A percentile compares a stretch with the other conserved stretches of the same genome.
phyloP scores from a whole-genome alignment of 2,888 invertebrate species.

The Ferrisia virgata region DNA sequence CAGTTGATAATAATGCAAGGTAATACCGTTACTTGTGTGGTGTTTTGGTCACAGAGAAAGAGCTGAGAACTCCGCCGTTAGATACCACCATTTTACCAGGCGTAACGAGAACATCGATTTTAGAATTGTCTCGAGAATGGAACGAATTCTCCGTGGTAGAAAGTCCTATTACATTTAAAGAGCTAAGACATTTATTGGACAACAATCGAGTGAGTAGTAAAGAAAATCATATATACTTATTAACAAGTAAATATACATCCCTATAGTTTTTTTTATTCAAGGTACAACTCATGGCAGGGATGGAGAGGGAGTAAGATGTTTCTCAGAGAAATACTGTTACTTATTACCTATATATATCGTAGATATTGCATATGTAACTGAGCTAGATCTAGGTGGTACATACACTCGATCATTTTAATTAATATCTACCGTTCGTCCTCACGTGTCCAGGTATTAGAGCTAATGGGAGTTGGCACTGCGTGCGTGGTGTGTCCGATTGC shows the following conservation, averaged over 20 bases:
- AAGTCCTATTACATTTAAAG: constrained; percentile 77
- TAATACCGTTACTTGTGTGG: neutral
- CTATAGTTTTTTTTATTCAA: neutral
- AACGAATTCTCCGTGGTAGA: constrained; percentile 81
- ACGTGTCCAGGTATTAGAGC: constrained; percentile 86
- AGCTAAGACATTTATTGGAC: constrained; percentile 68
- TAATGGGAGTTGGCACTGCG: constrained; percentile 98
- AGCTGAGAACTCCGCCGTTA: constrained; percentile 82
- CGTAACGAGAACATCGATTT: constrained; percentile 82
- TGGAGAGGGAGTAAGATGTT: no score
- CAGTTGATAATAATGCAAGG: no score
- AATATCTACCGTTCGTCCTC: no score
- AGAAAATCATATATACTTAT: no score
- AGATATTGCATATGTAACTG: no score
- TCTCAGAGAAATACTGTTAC: no score
- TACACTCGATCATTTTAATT: no score
- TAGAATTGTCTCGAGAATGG: constrained; percentile 78
- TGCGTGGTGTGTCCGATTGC: constrained; percentile 90
- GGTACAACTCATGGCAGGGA: no score
- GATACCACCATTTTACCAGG: constrained; percentile 81
- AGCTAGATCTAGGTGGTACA: no score
- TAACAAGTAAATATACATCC: no score
- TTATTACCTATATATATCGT: no score
- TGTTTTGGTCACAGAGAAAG: constrained; percentile 65
- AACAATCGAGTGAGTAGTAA: constrained; percentile 68